Conservation (phyloP, 2,113 vertebrate species). For the Plectropomus leopardus region DNA sequence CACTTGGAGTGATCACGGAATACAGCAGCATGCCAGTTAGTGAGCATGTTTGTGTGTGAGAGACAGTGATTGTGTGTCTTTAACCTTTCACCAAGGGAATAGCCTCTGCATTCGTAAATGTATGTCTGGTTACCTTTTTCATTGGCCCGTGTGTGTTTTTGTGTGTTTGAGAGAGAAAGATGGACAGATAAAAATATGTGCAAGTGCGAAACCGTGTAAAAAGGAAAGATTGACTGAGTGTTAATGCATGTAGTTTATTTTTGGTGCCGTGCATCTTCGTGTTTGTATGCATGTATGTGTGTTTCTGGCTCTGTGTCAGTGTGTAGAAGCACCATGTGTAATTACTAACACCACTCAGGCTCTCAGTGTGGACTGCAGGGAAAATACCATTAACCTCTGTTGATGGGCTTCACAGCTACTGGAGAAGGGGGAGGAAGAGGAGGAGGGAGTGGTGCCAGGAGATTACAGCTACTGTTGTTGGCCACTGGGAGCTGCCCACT, state of each 20-base stretch:
- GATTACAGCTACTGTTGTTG: slow-evolving; percentile 31
- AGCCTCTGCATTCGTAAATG: slow-evolving; percentile 4
- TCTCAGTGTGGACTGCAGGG: slow-evolving; percentile 55
- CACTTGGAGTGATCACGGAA: not conserved
- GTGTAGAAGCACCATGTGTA: slow-evolving; percentile 50
- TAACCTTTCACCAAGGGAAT: not conserved
- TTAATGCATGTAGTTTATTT: slow-evolving; percentile 17
- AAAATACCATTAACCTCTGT: slow-evolving; percentile 75
- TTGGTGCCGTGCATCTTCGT: slow-evolving; percentile 5
- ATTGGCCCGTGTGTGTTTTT: slow-evolving; percentile 19
- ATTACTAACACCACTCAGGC: slow-evolving; percentile 61
- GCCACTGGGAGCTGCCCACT: slow-evolving; percentile 35
- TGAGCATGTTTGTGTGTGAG: not conserved
- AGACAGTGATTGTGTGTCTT: slow-evolving; percentile 15
- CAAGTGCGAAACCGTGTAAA: not conserved
- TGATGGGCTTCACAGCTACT: slow-evolving; percentile 51
- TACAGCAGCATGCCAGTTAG: slow-evolving; percentile 19
- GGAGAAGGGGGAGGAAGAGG: not conserved
- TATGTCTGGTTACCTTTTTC: not conserved
- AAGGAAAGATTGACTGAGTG: not conserved
- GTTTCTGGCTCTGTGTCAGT: slow-evolving; percentile 24
- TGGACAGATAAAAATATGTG: not conserved
- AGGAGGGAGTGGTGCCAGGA: not conserved
- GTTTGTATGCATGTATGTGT: slow-evolving; percentile 18
- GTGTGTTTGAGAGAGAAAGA: not conserved